Base-by-base conservation (phyloP, 2,797 vertebrate genomes). In the Pagetopsis macropterus region DNA sequence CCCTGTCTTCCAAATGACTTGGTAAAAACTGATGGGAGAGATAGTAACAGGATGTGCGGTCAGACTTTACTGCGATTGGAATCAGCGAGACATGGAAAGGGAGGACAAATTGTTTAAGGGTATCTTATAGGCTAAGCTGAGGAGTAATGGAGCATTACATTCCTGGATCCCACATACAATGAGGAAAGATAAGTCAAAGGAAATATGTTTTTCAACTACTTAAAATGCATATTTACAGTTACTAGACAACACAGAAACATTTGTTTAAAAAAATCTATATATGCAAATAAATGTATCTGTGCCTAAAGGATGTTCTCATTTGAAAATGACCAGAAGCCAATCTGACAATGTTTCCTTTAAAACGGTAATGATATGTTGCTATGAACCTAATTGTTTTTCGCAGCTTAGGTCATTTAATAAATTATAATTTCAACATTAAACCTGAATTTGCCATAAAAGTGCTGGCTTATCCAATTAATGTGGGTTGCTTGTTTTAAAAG, bases 1-100 rank as follows among this genome's bases (percentile, higher is more conserved):
- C 21, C 61, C 72, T 75, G 51, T 76, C 63, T 76, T 67, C 65
- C 60, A 86, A 83, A 87, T 68, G 62, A 79, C 37, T 76, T 68
- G 37, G 12, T 65, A 33, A 54, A 77, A 59, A 65, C 44, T 61
- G 9, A 73, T 54, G 65, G 37, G 19, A 66, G 56, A 49, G 70
- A 54, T n/a, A 46, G 59, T 48, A 68, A 59, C 8, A 19, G 52
- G 72, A 54, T 27, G 12, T 61, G 43, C 48, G 67, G 59, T 66
- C 70, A 58, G 69, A 46, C 55, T 55, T 59, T 65, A 79, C 56
- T 64, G 74, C 31, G 4, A 54, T 68, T 54, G 60, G 67, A 77
- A 60, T 58, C 27, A 21, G 8, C 45, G 64, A 63, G 72, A 56
- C 19, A 45, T 62, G 51, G 67, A 81, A 58, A 79, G 67, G 71